Conservation (phyloP, 2,113 vertebrate species). For the Indri indri region DNA sequence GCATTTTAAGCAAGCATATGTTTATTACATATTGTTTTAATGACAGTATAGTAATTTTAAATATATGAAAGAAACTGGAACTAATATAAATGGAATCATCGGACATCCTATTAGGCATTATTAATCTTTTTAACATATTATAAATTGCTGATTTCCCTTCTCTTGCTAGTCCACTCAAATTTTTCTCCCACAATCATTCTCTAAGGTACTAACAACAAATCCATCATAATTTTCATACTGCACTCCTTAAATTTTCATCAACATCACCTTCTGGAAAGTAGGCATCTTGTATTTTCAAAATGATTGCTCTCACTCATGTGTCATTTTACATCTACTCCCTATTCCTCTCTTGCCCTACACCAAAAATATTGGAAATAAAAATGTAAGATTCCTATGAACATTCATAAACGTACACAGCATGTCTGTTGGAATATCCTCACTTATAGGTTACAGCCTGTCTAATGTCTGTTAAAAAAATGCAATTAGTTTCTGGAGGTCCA, state of each 20-base stretch:
- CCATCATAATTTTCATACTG: conserved; percentile 16
- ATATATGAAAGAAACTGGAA: background rate
- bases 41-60: background rate
- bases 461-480: conserved; percentile 83
- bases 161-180: background rate
- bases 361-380: conserved; percentile 78
- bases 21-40: background rate
- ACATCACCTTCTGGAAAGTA: conserved; percentile 4
- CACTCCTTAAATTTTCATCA: conserved; percentile 19
- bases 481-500: conserved; percentile 84
- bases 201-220: background rate
- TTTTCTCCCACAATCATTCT: background rate
- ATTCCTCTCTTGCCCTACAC: conserved; percentile 63
- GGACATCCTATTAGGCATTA: background rate
- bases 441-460: conserved; percentile 82
- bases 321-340: conserved; percentile 23
- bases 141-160: background rate
- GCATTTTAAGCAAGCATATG: background rate
- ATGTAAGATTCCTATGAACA: conserved; percentile 74
- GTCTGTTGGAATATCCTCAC: conserved; percentile 79
- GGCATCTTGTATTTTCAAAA: conserved; percentile 34
- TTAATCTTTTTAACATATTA: background rate
- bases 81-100: background rate
- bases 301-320: conserved; percentile 19
- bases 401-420: conserved; percentile 39